Evolutionary conservation across 1,140 invertebrate genomes (phyloP).

Genomic region (Palaemon carinicauda): DNA sequence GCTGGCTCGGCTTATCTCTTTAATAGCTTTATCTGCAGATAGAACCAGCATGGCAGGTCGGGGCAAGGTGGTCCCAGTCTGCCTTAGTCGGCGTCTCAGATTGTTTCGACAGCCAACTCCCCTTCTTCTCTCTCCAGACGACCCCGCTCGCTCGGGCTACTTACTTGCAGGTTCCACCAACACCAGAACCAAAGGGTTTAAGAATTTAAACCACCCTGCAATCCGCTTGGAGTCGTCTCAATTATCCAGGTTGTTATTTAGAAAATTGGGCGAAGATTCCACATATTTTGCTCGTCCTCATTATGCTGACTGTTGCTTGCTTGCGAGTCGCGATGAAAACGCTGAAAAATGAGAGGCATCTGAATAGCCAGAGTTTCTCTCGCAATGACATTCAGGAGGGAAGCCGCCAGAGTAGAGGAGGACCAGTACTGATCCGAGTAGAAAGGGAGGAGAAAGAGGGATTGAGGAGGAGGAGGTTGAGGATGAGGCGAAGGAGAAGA

Average conservation of each 20-base stretch:
- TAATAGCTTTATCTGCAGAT: constrained; percentile 55
- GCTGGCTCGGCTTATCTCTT: constrained; percentile 46
- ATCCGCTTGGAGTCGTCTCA: too few species aligned
- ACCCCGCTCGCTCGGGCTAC: too few species aligned
- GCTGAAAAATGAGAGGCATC: too few species aligned
- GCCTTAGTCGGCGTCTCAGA: neutral
- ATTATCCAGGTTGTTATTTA: too few species aligned
- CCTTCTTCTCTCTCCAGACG: neutral
- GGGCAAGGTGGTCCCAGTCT: constrained; percentile 38
- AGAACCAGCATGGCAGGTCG: constrained; percentile 52
- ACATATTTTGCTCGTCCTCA: too few species aligned
- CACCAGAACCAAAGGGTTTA: neutral
- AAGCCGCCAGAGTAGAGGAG: neutral
- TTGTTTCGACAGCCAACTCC: constrained; percentile 6
- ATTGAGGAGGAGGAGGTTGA: constrained; percentile 14
- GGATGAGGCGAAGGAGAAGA: constrained; percentile 18
- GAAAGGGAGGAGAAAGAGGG: neutral
- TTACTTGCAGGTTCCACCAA: neutral
- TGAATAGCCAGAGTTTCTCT: neutral
- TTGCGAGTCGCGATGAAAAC: too few species aligned
- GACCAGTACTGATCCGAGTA: too few species aligned
- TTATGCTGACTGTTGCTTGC: too few species aligned
- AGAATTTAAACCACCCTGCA: too few species aligned
- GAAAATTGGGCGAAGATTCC: too few species aligned
- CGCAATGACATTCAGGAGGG: neutral